These are phyloP conservation scores for Drosophila mulleri DNA, from an alignment of 2,888 invertebrate genomes.

Conservation along the genomic window DNA sequence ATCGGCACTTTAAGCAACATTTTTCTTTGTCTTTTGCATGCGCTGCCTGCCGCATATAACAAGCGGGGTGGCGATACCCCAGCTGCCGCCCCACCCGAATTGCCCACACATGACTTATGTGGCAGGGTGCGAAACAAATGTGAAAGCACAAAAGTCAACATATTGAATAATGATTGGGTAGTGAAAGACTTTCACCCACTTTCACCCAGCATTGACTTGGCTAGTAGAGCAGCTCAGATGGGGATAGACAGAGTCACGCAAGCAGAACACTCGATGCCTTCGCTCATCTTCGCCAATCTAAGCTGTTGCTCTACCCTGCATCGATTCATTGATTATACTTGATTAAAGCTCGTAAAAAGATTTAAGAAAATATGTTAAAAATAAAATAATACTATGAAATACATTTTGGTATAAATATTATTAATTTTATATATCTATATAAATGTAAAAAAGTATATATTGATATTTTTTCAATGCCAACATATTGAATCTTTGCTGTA, in stretches of 20 bases:
- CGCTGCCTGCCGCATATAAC: slow-evolving; percentile 35
- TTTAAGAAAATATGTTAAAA: no score
- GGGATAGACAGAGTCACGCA: slow-evolving; percentile 16
- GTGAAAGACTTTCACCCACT: slow-evolving; percentile 57
- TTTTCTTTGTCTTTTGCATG: slow-evolving; percentile 73
- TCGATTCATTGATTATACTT: background rate
- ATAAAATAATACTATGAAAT: no score
- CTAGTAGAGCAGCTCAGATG: slow-evolving; percentile 2
- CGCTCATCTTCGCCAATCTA: background rate
- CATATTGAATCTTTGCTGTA: no score
- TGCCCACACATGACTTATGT: slow-evolving; percentile 69
- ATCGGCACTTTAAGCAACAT: slow-evolving; percentile 57
- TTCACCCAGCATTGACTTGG: slow-evolving; percentile 31
- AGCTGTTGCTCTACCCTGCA: background rate
- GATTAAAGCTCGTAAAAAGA: background rate
- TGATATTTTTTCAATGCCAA: no score
- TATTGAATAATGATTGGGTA: slow-evolving; percentile 79
- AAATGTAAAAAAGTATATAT: no score
- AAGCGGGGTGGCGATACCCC: slow-evolving; percentile 4
- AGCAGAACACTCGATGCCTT: slow-evolving; percentile 18
- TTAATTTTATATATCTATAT: no score
- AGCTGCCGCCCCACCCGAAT: slow-evolving; percentile 6
- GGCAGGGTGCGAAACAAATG: slow-evolving; percentile 71
- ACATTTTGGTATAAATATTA: no score
- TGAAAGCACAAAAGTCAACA: slow-evolving; percentile 80